Base-by-base conservation (phyloP, 2,113 vertebrate genomes). In the Leptosomus discolor region DNA sequence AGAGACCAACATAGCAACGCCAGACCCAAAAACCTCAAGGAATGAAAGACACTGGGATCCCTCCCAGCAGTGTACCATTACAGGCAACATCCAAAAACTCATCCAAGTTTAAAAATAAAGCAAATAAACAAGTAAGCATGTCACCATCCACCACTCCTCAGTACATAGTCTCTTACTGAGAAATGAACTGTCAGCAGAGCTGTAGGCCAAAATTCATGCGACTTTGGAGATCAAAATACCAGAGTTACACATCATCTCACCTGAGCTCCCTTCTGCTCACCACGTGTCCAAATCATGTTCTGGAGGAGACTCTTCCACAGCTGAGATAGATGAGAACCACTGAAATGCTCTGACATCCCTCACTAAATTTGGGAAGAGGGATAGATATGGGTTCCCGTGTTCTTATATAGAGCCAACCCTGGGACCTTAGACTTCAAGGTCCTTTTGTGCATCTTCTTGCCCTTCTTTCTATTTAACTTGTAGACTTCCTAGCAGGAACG, bases 21-120 rank as follows among this genome's bases (percentile, higher is more conserved):
- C 3, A 29, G 29, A 70, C 36, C 37, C 5, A 2, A 95, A 95
- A 77, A 86, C 26, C 30, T 87, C 80, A 74, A 70, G n/a, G 79
- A 96, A 97, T 92, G 83, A 74, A 87, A 91, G 50, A 50, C 85
- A 80, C 36, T 77, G 53, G n/a, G 37, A 81, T 54, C 54, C 43
- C 74, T 96, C 90, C 90, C 78, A 90, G 61, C 30, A 69, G 87
- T 3, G 0, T 76, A 77, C 3, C 32, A 22, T 92, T 95, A 76
- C 90, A 83, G 41, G 13, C 39, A 81, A 69, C 76, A 57, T 41
- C 73, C 4, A 57, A 71, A 88, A 92, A 53, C n/a, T 24, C 3
- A 53, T 69, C 24, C 4, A 4, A 80, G 64, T 85, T 93, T 83
- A 95, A 94, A 95, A 96, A 94, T 95, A 97, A 92, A 88, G 20